Evolutionary conservation across 2,797 vertebrate genomes (phyloP), one percentile per base, ranked within the genome.

Genomic region (Bradypodion pumilum): DNA sequence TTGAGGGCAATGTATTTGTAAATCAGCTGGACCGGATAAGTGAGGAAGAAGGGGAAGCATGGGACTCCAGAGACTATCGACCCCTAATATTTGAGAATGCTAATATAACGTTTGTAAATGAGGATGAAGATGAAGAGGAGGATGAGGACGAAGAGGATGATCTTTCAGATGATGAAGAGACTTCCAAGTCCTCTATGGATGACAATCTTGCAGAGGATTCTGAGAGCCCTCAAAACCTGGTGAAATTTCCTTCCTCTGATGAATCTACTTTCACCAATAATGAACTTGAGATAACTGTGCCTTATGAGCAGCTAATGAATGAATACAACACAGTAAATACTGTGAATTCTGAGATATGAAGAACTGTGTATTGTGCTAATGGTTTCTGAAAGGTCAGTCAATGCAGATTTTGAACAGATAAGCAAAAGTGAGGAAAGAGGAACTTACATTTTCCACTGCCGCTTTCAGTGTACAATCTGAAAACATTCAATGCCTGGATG

Each of bases 11-110:
- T 27, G 95, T 95, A 82, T 97, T 94, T 2, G 96, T 96, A 74
- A 99, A 98, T 94, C 98, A 99, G 85, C 95, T 99, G 40, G 98
- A 99, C 93, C 98, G 99, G 81, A 98, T 98, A 3, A 97, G 96
- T 0, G 95, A 95, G n/a, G 94, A 97, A 66, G 97, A 98, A 90
- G 95, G 94, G 0, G 97, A 97, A 92, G 92, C 90, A 0, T 98
- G 98, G 97, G 97, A 98, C 72, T 96, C 96, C 8, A 97, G 97
- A 88, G 97, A 98, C 65, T 98, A 97, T 91, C 97, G 97, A 68
- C 92, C 97, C 0, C 94, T 97, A 46, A 97, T 97, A 52, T 97
- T 98, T 92, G 96, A 97, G 92, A 97, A 97, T 10, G 96, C 97
- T 68, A 98, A 96, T 89, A 98, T 98, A 91, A 97, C 96, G 74